phyloP scores from a whole-genome alignment of 2,888 invertebrate species.

The Anagyrus pseudococci region DNA sequence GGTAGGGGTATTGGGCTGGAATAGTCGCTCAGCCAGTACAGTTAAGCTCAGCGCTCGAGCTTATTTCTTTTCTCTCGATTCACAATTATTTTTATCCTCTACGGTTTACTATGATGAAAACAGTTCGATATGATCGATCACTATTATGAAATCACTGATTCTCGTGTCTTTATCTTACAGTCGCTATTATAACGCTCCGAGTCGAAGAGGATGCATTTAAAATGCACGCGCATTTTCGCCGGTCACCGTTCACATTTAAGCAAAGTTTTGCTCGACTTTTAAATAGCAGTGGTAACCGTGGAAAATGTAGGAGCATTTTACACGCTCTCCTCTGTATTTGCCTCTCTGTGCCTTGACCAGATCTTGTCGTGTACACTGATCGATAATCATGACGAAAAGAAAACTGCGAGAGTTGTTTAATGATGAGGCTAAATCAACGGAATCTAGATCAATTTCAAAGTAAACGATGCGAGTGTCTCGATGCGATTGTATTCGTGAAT shows the following conservation, averaged over 20 bases:
- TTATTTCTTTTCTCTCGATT: constrained; percentile 32
- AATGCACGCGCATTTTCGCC: too few relatives aligned
- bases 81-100: constrained; percentile 33
- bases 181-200: too few relatives aligned
- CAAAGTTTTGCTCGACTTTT: too few relatives aligned
- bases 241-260: too few relatives aligned
- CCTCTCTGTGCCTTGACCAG: too few relatives aligned
- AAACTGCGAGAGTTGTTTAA: constrained; percentile 11
- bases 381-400: constrained; percentile 10
- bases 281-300: background rate
- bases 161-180: constrained; percentile 26
- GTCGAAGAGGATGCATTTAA: too few relatives aligned
- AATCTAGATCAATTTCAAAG: constrained; percentile 26
- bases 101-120: constrained; percentile 30
- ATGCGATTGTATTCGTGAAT: too few relatives aligned
- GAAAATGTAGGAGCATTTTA: background rate
- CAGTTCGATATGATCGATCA: constrained; percentile 39
- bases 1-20: too few relatives aligned
- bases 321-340: too few relatives aligned
- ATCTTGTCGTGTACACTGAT: too few relatives aligned
- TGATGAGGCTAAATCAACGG: constrained; percentile 16
- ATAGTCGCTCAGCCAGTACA: constrained; percentile 37
- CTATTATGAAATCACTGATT: constrained; percentile 34
- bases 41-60: constrained; percentile 37
- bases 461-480: constrained; percentile 5